Evolutionary conservation across 2,888 invertebrate species (phyloP).

Genomic region (Drosophila borborema): DNA sequence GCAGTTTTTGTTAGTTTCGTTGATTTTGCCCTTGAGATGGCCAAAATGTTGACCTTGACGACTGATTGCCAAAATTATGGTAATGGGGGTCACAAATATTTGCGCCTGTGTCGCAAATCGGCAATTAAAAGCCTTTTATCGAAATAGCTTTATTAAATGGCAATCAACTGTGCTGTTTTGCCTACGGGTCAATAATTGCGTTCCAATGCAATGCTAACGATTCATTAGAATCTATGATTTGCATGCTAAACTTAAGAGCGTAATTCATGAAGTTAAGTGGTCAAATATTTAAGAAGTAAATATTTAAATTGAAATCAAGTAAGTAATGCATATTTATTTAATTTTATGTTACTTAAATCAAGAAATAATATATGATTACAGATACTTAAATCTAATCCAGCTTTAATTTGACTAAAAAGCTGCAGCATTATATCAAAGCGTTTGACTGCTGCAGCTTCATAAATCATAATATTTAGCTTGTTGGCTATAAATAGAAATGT

Average conservation of each 20-base stretch:
- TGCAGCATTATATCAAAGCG: background rate
- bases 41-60: slow-evolving; percentile 58
- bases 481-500: background rate
- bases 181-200: background rate
- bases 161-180: slow-evolving; percentile 23
- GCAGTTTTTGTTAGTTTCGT: slow-evolving; percentile 44
- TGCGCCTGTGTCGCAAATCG: slow-evolving; percentile 8
- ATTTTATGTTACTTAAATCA: too few relatives aligned
- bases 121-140: slow-evolving; percentile 12
- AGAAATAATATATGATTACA: too few relatives aligned
- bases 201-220: background rate
- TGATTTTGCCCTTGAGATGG: slow-evolving; percentile 17
- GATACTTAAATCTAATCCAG: too few relatives aligned
- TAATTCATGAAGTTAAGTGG: background rate
- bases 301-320: too few relatives aligned
- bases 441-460: background rate
- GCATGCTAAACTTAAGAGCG: background rate
- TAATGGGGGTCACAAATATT: slow-evolving; percentile 14
- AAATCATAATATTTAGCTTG: background rate
- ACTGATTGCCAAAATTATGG: slow-evolving; percentile 50
- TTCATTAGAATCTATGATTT: background rate
- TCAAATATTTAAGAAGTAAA: too few relatives aligned
- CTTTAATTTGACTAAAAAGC: background rate
- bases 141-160: slow-evolving; percentile 43
- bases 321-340: too few relatives aligned